A percentile compares a stretch with the other conserved stretches of the same genome.
Conservation (phyloP, 2,797 vertebrate species). For the Phrynocephalus forsythii region DNA sequence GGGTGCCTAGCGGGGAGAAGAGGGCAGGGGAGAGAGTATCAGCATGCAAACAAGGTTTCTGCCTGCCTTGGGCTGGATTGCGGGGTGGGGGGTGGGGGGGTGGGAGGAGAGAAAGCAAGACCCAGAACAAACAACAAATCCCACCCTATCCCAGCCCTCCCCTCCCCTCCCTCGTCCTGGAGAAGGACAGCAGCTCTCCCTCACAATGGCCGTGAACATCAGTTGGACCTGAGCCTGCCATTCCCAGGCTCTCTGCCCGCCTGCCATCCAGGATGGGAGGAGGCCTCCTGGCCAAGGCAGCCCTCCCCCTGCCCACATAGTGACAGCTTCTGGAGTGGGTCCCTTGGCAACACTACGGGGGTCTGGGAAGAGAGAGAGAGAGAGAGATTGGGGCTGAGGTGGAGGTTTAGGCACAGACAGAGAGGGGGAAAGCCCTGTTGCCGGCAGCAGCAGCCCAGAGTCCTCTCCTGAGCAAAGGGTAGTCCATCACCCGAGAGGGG, state of each 20-base stretch:
- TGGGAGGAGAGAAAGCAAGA: not conserved
- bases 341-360: constrained; percentile 81
- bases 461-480: no score
- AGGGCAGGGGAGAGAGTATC: constrained; percentile 64
- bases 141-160: not conserved
- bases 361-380: constrained; percentile 74
- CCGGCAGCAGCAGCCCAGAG: no score
- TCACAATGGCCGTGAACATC: constrained; percentile 71
- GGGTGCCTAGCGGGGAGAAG: constrained; percentile 77
- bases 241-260: constrained; percentile 74
- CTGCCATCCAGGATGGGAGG: constrained; percentile 48
- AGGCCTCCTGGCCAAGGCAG: constrained; percentile 16
- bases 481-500: no score
- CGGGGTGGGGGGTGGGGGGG: constrained; percentile 26
- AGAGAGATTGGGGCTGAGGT: constrained; percentile 40
- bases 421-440: no score
- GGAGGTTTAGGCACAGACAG: not conserved
- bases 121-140: constrained; percentile 47
- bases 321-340: constrained; percentile 60
- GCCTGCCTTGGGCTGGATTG: constrained; percentile 57
- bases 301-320: constrained; percentile 67
- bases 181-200: constrained; percentile 62
- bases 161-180: constrained; percentile 17
- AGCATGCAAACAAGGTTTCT: constrained; percentile 69
- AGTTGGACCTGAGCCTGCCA: constrained; percentile 53